phyloP scores from a whole-genome alignment of 2,797 vertebrate species.

The Sebastolobus alascanus region DNA sequence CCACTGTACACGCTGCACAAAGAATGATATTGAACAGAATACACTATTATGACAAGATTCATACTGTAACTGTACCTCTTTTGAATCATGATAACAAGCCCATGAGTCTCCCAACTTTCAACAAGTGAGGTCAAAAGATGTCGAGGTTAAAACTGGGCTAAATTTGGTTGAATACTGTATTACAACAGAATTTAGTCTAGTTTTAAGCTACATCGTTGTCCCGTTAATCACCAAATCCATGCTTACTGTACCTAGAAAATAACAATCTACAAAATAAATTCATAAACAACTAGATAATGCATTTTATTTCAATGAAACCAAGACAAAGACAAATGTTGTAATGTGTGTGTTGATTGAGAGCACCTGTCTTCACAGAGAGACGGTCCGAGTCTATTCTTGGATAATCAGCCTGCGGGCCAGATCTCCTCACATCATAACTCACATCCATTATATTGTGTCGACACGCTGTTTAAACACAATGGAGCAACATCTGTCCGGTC shows the following conservation, averaged over 20 bases:
- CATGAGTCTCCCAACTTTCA: not conserved
- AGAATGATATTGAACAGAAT: not conserved
- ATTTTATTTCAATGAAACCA: not conserved
- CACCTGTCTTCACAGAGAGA: not conserved
- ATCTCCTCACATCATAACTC: constrained; percentile 17
- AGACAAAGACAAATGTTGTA: not conserved
- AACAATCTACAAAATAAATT: not conserved
- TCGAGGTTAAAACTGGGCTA: too few relatives aligned
- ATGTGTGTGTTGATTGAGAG: constrained; percentile 9
- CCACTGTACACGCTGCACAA: too few relatives aligned
- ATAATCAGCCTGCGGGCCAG: constrained; percentile 7
- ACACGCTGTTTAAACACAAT: constrained; percentile 16
- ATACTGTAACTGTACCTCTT: not conserved
- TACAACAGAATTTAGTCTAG: not conserved
- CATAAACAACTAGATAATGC: not conserved
- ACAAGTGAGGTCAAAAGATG: not conserved
- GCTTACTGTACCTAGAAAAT: not conserved
- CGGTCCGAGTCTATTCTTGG: constrained; percentile 19
- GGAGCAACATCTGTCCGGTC: constrained; percentile 8
- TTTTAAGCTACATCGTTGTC: not conserved
- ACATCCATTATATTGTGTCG: constrained; percentile 5
- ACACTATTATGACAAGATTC: not conserved
- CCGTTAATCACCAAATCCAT: not conserved
- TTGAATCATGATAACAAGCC: not conserved
- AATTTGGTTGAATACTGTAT: not conserved